Evolutionary conservation across 2,797 vertebrate genomes (phyloP), one percentile per base, ranked within the genome.

Genomic region (Schizopygopsis malacanthus): DNA sequence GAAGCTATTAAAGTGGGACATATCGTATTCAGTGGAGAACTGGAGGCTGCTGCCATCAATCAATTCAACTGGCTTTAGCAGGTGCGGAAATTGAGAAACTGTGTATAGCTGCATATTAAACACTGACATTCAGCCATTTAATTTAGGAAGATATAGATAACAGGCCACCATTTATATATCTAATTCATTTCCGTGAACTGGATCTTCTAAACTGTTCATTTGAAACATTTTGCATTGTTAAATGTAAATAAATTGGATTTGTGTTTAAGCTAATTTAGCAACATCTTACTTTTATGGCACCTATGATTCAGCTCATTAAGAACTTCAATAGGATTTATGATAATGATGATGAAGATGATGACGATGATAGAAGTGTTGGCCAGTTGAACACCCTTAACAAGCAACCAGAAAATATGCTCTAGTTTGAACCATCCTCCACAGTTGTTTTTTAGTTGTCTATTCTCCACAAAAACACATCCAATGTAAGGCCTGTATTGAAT

Each of bases 11-110:
- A 63, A 75, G 54, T 83, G 54, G 54, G 56, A 65, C 45, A 65
- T 33, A 13, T 83, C 4, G 2, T 12, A 83, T 75, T 63, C 18
- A 65, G 45, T 50, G 56, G 72, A 39, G 71, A 65, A 56, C 71
- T 50, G 20, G 20, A 83, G 70, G 56, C 56, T 75, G 25, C 20
- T 65, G 71, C 41, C 70, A 75, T 83, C 56, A 75, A 65, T 83
- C 71, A 83, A 50, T 83, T 65, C 43, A 75, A 65, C 25, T n/a
- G 76, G 54, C 56, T 83, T 75, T 61, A 75, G 71, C 43, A 83
- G 56, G 56, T 75, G 82, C 43, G 59, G 54, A 78, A 75, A 75
- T 75, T 83, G 81, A 63, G 56, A 83, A 65, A 50, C 76, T 78
- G 76, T 25, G 37, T 61, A 78, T 61, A 25, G 76, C 70, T 22